phyloP scores from a whole-genome alignment of 2,888 invertebrate species.

The Silvanus unidentatus region DNA sequence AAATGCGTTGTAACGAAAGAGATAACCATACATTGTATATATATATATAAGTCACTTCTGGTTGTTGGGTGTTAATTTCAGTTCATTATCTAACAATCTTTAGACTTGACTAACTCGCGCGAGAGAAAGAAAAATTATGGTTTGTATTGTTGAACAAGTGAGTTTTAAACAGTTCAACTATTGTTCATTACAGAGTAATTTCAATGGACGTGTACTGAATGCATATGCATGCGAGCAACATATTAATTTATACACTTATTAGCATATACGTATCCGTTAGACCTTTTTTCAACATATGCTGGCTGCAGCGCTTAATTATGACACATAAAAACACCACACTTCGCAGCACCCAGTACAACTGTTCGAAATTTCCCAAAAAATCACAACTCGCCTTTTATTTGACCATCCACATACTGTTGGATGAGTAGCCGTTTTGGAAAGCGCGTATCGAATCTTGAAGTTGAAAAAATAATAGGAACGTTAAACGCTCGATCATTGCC shows the following conservation, averaged over 20 bases:
- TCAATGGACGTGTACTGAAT: slow-evolving; percentile 36
- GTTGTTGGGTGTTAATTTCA: slow-evolving; percentile 47
- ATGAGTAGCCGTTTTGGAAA: too few relatives aligned
- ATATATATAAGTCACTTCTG: slow-evolving; percentile 29
- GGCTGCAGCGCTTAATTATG: slow-evolving; percentile 43
- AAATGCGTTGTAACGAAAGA: slow-evolving; percentile 12
- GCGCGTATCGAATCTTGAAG: too few relatives aligned
- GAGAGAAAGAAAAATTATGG: slow-evolving; percentile 49
- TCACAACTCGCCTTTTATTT: too few relatives aligned
- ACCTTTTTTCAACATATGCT: slow-evolving; percentile 46
- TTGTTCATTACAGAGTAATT: slow-evolving; percentile 36
- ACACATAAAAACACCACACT: slow-evolving; percentile 35
- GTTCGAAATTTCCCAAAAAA: too few relatives aligned
- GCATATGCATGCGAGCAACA: slow-evolving; percentile 50
- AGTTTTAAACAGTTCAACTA: slow-evolving; percentile 31
- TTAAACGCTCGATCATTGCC: slow-evolving; percentile 42
- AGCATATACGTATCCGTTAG: slow-evolving; percentile 51
- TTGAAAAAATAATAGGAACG: slow-evolving; percentile 11
- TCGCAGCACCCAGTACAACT: too few relatives aligned
- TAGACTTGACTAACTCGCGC: slow-evolving; percentile 49
- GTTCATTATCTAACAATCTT: slow-evolving; percentile 48
- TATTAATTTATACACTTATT: slow-evolving; percentile 50
- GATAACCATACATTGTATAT: slow-evolving; percentile 12
- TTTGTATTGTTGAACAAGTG: slow-evolving; percentile 28
- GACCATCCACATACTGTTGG: too few relatives aligned